Evolutionary conservation across 2,797 vertebrate species (phyloP), one percentile per base, ranked within the genome.

Genomic region (Cygnus olor): DNA sequence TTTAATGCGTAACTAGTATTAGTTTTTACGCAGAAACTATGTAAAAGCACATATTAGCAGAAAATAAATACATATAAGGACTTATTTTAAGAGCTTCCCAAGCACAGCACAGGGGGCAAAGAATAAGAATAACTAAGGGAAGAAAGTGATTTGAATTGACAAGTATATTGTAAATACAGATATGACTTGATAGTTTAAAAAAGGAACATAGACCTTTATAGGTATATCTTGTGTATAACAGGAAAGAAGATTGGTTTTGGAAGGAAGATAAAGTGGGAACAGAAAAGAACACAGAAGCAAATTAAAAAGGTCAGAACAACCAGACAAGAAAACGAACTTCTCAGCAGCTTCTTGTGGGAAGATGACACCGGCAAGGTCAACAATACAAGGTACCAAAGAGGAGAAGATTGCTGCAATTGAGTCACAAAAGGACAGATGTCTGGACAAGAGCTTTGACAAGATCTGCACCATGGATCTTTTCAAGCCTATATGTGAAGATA

Each of bases 321-420:
- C 11, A 40, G 68, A 86, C 64, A 90, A 84, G 78, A 93, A 94
- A 90, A 90, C 0, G 9, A 93, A 95, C 80, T 78, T 83, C 89
- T 88, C 95, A 93, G 95, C 91, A 95, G 83, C 89, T 88, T 93
- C 88, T 28, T 4, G 27, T 49, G 53, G 71, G 89, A 88, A 79
- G 94, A 81, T 58, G 88, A 88, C 88, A 88, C 66, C 66, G 72
- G n/a, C 85, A 88, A 94, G 88, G 91, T 70, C 54, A 0, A 44
- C 60, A 80, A 77, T 12, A 44, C 40, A 19, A 56, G 79, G 66
- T 36, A 88, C 73, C 47, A 57, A 28, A n/a, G 36, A 44, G 61
- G 3, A 79, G 24, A 85, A 44, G 63, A 85, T 2, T 68, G 42
- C 63, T 60, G 77, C 63, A 53, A 6, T 1, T 1, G 1, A 85